Percentiles rank a stretch among this genome's conserved stretches.
Evolutionary conservation across 2,797 vertebrate species (phyloP).

Genomic region (Thripadectes ignobilis): DNA sequence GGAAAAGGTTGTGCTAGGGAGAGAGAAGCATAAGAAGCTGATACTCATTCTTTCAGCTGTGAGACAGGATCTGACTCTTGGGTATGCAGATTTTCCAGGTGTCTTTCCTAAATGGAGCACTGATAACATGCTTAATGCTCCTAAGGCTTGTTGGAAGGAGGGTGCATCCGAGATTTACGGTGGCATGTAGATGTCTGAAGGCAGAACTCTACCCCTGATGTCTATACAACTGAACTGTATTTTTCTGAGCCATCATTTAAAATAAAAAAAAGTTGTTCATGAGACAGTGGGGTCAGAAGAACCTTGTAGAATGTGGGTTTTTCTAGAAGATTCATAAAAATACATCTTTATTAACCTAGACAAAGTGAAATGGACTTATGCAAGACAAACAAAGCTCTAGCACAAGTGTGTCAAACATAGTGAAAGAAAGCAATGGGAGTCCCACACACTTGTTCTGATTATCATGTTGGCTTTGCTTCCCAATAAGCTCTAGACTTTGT

Average conservation of each 20-base stretch:
- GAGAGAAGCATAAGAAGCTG: background rate
- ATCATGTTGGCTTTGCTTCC: constrained; percentile 1
- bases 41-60: background rate
- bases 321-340: background rate
- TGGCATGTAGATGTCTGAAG: fast-evolving
- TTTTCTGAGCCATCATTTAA: background rate
- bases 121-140: fast-evolving
- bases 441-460: background rate
- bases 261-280: background rate
- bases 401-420: background rate
- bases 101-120: background rate
- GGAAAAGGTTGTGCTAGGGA: background rate
- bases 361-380: background rate
- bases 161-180: background rate
- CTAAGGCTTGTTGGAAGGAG: background rate
- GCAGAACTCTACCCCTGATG: background rate
- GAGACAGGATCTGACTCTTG: background rate
- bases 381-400: background rate
- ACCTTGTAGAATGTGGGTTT: background rate
- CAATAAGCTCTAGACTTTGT: background rate
- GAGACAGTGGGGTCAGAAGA: background rate
- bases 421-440: background rate
- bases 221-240: background rate
- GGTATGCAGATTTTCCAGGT: background rate
- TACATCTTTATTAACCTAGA: background rate